phyloP scores from a whole-genome alignment of 2,113 vertebrate genomes.

The Macroglossus sobrinus region DNA sequence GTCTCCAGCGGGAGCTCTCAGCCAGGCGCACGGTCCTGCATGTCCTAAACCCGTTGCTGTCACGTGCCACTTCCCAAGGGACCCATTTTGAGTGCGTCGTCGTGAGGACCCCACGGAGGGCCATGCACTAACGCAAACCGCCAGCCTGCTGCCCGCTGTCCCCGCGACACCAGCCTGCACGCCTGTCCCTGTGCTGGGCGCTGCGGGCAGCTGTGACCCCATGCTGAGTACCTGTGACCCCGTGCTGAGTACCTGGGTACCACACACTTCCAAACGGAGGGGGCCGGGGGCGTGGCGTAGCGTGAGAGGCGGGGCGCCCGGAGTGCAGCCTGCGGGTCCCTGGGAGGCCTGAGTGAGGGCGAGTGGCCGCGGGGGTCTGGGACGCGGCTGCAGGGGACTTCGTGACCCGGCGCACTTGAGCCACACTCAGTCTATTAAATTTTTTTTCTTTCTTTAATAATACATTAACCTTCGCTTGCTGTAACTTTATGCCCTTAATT shows the following conservation, averaged over 20 bases:
- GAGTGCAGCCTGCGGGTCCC: not conserved
- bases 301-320: too few relatives aligned
- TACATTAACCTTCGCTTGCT: not conserved
- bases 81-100: not conserved
- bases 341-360: not conserved
- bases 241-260: too few relatives aligned
- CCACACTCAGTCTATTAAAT: not conserved
- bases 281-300: too few relatives aligned
- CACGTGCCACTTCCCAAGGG: not conserved
- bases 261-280: too few relatives aligned
- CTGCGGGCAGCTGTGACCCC: not conserved
- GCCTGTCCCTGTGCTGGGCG: not conserved
- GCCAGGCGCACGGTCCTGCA: accelerated
- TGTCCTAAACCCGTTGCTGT: not conserved
- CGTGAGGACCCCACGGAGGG: too few relatives aligned
- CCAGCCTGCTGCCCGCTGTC: not conserved
- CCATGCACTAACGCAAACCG: not conserved
- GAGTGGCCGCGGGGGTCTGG: not conserved
- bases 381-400: not conserved
- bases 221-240: too few relatives aligned
- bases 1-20: not conserved
- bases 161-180: not conserved
- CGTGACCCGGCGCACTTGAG: not conserved
- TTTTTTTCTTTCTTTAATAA: not conserved
- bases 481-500: not conserved